Conservation (phyloP, 1,140 invertebrate genomes). For the Branchinecta lynchi region DNA sequence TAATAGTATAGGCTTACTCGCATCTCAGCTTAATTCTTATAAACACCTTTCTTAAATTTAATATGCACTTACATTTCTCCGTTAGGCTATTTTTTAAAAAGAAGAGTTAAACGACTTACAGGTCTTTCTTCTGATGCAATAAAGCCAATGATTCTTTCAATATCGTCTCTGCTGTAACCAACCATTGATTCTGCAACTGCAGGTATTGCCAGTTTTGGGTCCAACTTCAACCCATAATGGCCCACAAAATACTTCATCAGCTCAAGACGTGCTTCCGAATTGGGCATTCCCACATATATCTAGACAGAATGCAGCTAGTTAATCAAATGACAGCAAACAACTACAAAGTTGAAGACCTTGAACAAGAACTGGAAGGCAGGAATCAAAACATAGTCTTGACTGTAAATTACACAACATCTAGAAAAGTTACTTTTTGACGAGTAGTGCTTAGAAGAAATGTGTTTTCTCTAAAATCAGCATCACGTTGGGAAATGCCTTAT, state of each 20-base stretch:
- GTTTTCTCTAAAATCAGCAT: no score
- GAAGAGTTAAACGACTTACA: neutral
- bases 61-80: no score
- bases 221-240: neutral
- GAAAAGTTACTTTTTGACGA: no score
- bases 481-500: no score
- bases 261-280: slow-evolving; percentile 21
- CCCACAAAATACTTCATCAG: slow-evolving; percentile 22
- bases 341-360: neutral
- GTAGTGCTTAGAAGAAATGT: no score
- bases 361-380: no score
- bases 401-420: no score
- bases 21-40: no score
- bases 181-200: neutral
- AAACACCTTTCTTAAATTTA: no score
- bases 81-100: no score
- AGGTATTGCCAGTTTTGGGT: neutral
- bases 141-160: neutral
- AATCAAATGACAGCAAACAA: neutral
- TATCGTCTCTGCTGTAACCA: neutral
- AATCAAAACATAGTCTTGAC: no score
- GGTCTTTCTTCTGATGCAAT: neutral
- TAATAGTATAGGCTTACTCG: no score
- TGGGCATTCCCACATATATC: slow-evolving; percentile 26
- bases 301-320: slow-evolving; percentile 1